phyloP scores from a whole-genome alignment of 64 coral and sea anemone genomes.

The Anthopleura sola region DNA sequence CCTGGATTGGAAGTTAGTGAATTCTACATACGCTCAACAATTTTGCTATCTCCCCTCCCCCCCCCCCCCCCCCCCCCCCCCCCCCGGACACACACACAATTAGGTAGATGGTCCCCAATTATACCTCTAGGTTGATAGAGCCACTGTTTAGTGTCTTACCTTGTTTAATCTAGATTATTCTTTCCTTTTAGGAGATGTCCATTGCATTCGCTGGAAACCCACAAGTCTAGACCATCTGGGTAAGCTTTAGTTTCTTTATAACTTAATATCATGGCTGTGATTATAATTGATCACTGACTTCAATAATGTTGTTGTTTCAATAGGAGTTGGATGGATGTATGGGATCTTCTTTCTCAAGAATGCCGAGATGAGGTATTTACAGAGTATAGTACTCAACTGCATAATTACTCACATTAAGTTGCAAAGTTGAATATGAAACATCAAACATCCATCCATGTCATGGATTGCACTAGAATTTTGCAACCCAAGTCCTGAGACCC shows the following conservation, averaged over 20 bases:
- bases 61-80: no score
- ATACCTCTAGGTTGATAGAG: neutral
- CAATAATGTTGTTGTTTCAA: neutral
- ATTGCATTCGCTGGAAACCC: slow-evolving; percentile 85
- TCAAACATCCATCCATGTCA: no score
- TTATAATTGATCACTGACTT: neutral
- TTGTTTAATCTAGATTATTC: neutral
- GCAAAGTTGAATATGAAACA: no score
- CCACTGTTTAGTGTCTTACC: neutral
- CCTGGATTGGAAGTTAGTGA: no score
- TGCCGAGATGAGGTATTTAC: slow-evolving; percentile 80
- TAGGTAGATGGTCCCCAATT: no score
- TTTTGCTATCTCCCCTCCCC: no score
- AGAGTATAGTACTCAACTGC: neutral
- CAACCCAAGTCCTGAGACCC: no score
- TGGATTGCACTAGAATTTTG: no score
- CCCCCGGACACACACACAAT: no score
- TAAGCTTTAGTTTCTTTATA: neutral
- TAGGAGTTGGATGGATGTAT: slow-evolving; percentile 96
- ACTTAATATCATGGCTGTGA: no score
- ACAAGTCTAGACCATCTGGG: slow-evolving; percentile 88
- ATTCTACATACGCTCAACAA: no score
- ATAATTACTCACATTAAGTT: neutral
- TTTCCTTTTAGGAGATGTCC: slow-evolving; percentile 68
- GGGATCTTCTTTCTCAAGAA: slow-evolving; percentile 91